Evolutionary conservation across 1,140 invertebrate genomes (phyloP), one percentile per base, ranked within the genome.

Genomic region (Ruditapes philippinarum): DNA sequence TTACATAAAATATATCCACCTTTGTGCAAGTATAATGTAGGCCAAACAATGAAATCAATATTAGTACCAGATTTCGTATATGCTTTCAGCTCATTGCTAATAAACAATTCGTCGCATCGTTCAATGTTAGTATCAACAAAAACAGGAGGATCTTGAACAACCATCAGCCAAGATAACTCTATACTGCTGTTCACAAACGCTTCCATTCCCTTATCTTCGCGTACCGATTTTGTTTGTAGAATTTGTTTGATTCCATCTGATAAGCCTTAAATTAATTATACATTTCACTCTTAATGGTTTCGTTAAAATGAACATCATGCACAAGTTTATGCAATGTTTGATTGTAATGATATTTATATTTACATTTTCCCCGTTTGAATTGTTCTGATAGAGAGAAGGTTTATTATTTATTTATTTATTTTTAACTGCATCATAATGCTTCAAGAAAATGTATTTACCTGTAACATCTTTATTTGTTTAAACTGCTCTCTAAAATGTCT

Each of bases 121-220:
- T n/a, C 25, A 5, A 62, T 62, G 9, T 0, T 28, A 1, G 14
- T 25, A 45, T 74, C 70, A 7, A 74, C 28, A 38, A 45, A 74
- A 22, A 74, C 25, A 2, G 70, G 40, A 1, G 70, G 70, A n/a
- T 74, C 70, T 38, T 74, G 70, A n/a, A 74, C 49, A n/a, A 42
- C 70, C 70, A 74, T 74, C 22, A 74, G 40, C 70, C 70, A 74
- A 74, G 40, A 74, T 4, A 74, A 28, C 25, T 74, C 70, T n/a
- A 74, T 25, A 42, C 57, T 5, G 1, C 28, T 62, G 3, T 62
- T 28, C 3, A 62, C 5, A 62, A 62, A 62, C 22, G 4, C 1
- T 28, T 62, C 28, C n/a, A 62, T 4, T 62, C 25, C 28, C n/a
- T 9, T 5, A 28, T 28, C 25, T 11, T 19, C 9, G 25, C 57